Percentiles rank a stretch among this genome's conserved stretches.
Evolutionary conservation across 2,797 vertebrate genomes (phyloP).

Genomic region (Bradypus variegatus): DNA sequence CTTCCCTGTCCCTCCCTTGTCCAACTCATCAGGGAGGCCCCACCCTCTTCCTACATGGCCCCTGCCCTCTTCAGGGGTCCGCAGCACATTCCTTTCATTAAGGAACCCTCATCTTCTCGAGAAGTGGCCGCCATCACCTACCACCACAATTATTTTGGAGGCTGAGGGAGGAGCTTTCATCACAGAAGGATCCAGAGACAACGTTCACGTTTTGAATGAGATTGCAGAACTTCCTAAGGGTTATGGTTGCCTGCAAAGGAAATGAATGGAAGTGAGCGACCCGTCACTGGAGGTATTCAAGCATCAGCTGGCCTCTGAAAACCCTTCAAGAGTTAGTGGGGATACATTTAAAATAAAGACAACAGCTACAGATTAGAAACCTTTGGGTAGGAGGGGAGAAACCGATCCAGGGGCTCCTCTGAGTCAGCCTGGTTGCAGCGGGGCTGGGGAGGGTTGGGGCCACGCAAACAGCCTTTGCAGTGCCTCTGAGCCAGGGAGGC

Average conservation of each 20-base stretch:
- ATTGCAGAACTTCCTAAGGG: not conserved
- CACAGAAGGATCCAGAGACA: not conserved
- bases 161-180: not conserved
- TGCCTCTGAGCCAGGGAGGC: not conserved
- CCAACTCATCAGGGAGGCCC: not conserved
- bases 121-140: not conserved
- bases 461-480: not conserved
- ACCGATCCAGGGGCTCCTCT: fast-evolving
- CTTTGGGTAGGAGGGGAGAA: not conserved
- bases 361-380: not conserved
- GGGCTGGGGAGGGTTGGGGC: not conserved
- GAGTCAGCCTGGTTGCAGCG: not conserved
- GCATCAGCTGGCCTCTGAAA: not conserved
- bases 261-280: not conserved
- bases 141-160: not conserved
- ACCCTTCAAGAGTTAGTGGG: not conserved
- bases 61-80: not conserved
- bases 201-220: not conserved
- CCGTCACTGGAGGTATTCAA: not conserved
- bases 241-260: not conserved
- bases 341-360: not conserved
- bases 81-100: not conserved
- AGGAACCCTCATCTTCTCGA: not conserved
- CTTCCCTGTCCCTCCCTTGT: not conserved
- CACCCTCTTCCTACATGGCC: fast-evolving